These are phyloP conservation scores for Sinella curviseta DNA, from an alignment of 1,140 invertebrate species.

Conservation along the genomic window DNA sequence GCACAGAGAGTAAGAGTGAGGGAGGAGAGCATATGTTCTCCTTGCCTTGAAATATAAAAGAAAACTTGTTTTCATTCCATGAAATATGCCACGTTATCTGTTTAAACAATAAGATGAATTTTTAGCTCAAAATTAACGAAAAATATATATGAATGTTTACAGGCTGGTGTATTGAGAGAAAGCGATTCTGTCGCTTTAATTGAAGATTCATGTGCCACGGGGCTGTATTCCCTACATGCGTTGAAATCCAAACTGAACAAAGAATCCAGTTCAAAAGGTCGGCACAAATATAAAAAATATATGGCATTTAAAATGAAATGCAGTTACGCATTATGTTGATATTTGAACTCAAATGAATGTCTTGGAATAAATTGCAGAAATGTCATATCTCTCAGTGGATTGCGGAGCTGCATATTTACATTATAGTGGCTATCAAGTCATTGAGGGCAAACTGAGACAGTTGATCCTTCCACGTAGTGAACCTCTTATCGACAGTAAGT, in stretches of 20 bases:
- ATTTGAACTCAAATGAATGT: not conserved
- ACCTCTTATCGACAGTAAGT: slow-evolving; percentile 17
- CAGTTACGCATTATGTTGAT: not conserved
- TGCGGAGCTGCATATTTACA: not conserved
- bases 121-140: no score
- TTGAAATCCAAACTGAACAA: slow-evolving; percentile 31
- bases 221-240: slow-evolving; percentile 35
- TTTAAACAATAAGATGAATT: no score
- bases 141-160: no score
- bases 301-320: not conserved
- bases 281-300: not conserved
- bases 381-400: slow-evolving; percentile 8
- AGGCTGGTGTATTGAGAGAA: slow-evolving; percentile 40
- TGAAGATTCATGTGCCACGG: slow-evolving; percentile 45
- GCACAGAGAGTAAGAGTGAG: no score
- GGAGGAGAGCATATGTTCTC: no score
- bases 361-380: not conserved
- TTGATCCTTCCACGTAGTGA: not conserved
- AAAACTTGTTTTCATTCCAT: no score
- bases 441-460: slow-evolving; percentile 16
- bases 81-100: no score
- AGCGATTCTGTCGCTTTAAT: slow-evolving; percentile 42
- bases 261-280: not conserved
- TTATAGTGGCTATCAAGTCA: slow-evolving; percentile 1
- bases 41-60: no score